phyloP scores from a whole-genome alignment of 2,113 vertebrate genomes.

The Plectropomus leopardus region DNA sequence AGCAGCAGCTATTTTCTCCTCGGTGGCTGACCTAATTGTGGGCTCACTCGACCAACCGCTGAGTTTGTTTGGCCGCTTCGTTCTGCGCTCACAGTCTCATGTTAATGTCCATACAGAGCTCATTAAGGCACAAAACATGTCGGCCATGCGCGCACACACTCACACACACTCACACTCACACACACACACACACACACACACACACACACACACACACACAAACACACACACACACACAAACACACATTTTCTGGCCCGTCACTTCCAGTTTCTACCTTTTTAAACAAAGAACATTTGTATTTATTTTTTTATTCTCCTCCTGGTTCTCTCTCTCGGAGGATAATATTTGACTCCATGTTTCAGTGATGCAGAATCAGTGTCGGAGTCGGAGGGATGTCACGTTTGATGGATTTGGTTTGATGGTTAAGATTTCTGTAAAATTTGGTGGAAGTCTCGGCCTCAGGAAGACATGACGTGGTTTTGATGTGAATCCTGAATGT shows the following conservation, averaged over 20 bases:
- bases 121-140: conserved; percentile 47
- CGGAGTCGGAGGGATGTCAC: too few species aligned
- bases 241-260: too few species aligned
- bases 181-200: conserved; percentile 24
- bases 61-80: conserved; percentile 55
- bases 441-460: too few species aligned
- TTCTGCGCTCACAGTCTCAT: conserved; percentile 17
- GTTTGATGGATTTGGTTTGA: neutral
- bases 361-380: too few species aligned
- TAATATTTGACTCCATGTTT: too few species aligned
- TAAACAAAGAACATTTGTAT: neutral
- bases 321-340: too few species aligned
- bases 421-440: too few species aligned
- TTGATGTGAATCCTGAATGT: too few species aligned
- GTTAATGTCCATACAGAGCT: conserved; percentile 50
- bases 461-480: too few species aligned
- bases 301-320: neutral
- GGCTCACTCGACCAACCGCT: conserved; percentile 52
- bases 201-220: too few species aligned
- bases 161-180: conserved; percentile 23
- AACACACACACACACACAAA: too few species aligned
- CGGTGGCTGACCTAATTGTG: conserved; percentile 56
- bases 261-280: neutral
- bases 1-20: conserved; percentile 57
- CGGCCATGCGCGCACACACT: neutral